Evolutionary conservation across 1,140 invertebrate genomes (phyloP).

Genomic region (Lineus longissimus): DNA sequence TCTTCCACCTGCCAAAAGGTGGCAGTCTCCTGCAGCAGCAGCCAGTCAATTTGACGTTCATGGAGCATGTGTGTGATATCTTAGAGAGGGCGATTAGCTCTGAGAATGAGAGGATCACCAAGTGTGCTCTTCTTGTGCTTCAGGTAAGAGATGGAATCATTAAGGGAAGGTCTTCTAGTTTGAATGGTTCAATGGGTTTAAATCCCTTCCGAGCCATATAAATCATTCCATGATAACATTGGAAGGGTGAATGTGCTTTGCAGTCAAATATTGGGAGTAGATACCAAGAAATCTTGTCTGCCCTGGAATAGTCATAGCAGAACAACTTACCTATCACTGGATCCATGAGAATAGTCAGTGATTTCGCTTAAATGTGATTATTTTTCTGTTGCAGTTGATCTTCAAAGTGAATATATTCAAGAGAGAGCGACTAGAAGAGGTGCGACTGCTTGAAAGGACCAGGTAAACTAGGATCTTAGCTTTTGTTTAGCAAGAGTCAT

Average conservation of each 20-base stretch:
- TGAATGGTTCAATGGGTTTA: background rate
- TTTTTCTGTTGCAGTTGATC: slow-evolving; percentile 39
- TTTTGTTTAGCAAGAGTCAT: too few species aligned
- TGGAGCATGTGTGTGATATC: slow-evolving; percentile 43
- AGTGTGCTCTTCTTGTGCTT: slow-evolving; percentile 41
- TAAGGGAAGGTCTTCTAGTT: background rate
- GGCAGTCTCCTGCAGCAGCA: slow-evolving; percentile 33
- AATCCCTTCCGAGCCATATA: background rate
- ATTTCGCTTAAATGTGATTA: too few species aligned
- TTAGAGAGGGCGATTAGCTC: slow-evolving; percentile 35
- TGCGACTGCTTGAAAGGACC: slow-evolving; percentile 30
- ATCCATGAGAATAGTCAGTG: too few species aligned
- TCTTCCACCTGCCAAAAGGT: slow-evolving; percentile 23
- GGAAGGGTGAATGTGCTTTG: too few species aligned
- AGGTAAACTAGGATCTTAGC: slow-evolving; percentile 25
- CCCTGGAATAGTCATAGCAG: too few species aligned
- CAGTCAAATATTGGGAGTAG: too few species aligned
- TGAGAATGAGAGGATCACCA: slow-evolving; percentile 33
- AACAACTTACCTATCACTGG: too few species aligned
- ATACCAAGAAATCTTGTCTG: too few species aligned
- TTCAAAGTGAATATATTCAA: slow-evolving; percentile 41
- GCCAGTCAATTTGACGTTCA: slow-evolving; percentile 33
- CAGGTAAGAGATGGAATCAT: slow-evolving; percentile 34
- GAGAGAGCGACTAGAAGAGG: slow-evolving; percentile 28
- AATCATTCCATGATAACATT: too few species aligned